Evolutionary conservation across 2,888 invertebrate species (phyloP).

Genomic region (Chrysolina americana): DNA sequence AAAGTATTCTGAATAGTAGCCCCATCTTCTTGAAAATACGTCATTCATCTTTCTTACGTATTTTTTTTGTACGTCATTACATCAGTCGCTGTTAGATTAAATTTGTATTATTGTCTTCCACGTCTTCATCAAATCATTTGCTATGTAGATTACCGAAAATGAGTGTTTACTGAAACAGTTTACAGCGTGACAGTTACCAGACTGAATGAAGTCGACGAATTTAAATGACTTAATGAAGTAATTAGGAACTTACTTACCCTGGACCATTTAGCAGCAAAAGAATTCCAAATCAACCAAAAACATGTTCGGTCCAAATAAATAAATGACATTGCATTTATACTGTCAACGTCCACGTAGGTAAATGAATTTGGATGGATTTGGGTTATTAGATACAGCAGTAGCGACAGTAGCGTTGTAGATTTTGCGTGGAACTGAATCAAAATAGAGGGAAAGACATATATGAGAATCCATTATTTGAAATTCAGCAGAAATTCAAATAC

Average conservation of each 20-base stretch:
- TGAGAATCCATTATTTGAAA: no score
- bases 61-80: no score
- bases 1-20: no score
- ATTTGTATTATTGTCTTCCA: background rate
- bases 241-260: conserved; percentile 11
- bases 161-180: background rate
- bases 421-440: background rate
- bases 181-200: background rate
- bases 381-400: conserved; percentile 7
- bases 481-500: no score
- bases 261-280: conserved; percentile 9
- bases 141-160: background rate
- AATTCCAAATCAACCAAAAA: conserved; percentile 10
- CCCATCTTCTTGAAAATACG: no score
- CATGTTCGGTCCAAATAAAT: conserved; percentile 6
- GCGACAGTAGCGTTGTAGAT: background rate
- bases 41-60: no score
- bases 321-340: conserved; percentile 21
- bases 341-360: conserved; percentile 15
- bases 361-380: conserved; percentile 9
- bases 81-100: no score
- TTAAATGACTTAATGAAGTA: conserved; percentile 12
- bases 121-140: background rate
- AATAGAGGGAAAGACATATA: background rate
- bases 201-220: background rate